A percentile compares a stretch with the other conserved stretches of the same genome.
Conservation (phyloP, 92 coral and sea anemone species). For the Parazoanthus darwini region DNA sequence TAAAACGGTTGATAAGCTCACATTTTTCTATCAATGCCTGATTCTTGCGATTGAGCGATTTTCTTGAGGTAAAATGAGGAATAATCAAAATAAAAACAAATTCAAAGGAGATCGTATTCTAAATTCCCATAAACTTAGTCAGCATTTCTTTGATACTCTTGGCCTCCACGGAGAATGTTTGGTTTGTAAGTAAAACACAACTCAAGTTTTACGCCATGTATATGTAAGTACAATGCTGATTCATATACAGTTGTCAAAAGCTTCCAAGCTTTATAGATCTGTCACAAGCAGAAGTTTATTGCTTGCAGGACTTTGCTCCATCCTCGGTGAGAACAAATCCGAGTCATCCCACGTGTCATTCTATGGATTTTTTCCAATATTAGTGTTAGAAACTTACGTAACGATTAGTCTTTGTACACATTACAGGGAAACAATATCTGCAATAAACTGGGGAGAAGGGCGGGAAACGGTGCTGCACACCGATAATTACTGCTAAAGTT, state of each 20-base stretch:
- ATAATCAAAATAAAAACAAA: too few relatives aligned
- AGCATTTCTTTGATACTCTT: too few relatives aligned
- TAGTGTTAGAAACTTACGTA: not conserved
- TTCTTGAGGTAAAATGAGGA: not conserved
- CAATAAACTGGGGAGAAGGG: not conserved
- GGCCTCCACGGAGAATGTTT: not conserved
- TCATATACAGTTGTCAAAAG: not conserved
- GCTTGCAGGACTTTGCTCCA: constrained; percentile 65
- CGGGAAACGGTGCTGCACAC: not conserved
- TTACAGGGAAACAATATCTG: not conserved
- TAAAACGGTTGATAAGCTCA: not conserved
- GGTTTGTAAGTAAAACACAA: too few relatives aligned
- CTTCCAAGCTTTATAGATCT: constrained; percentile 42
- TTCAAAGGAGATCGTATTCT: not conserved
- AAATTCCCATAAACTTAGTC: not conserved
- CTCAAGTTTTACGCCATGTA: not conserved
- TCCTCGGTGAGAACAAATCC: constrained; percentile 51
- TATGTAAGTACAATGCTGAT: not conserved
- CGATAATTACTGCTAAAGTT: not conserved
- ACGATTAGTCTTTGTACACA: too few relatives aligned
- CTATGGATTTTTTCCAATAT: not conserved
- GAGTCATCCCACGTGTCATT: constrained; percentile 49
- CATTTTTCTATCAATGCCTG: not conserved
- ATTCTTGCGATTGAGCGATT: not conserved
- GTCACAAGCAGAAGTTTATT: constrained; percentile 62